These are phyloP conservation scores for Numenius phaeopus DNA, from an alignment of 2,797 vertebrate genomes.

Conservation along the genomic window DNA sequence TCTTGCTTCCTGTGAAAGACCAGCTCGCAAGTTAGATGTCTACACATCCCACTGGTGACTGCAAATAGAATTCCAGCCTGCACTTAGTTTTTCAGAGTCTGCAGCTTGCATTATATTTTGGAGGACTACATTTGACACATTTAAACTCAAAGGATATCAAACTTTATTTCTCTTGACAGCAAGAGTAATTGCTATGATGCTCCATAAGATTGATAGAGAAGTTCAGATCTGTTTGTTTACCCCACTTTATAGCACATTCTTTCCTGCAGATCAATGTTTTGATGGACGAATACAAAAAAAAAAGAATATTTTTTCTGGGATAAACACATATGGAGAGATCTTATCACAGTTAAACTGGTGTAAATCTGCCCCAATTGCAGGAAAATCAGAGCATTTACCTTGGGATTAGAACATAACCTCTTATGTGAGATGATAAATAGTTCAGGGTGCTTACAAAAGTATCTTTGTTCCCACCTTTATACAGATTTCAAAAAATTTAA, in stretches of 20 bases:
- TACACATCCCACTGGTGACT: neutral
- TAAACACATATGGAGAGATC: neutral
- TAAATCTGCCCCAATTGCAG: neutral
- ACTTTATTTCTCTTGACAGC: constrained; percentile 32
- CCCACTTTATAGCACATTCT: neutral
- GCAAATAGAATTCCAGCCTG: neutral
- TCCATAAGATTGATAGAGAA: neutral
- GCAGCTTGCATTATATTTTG: neutral
- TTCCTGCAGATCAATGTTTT: neutral
- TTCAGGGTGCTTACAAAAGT: neutral
- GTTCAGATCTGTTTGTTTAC: constrained; percentile 16
- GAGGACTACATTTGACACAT: neutral
- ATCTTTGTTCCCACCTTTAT: neutral
- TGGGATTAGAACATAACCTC: neutral
- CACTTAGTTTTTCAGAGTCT: neutral
- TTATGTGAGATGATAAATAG: neutral
- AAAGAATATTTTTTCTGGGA: neutral
- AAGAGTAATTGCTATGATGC: constrained; percentile 40
- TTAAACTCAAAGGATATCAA: neutral
- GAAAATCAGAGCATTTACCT: neutral
- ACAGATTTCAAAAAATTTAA: neutral
- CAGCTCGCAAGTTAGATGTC: neutral
- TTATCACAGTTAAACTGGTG: neutral
- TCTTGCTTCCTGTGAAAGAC: neutral
- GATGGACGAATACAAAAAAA: neutral